Base-by-base conservation (phyloP, 2,888 invertebrate species). In the Cabera pusaria region DNA sequence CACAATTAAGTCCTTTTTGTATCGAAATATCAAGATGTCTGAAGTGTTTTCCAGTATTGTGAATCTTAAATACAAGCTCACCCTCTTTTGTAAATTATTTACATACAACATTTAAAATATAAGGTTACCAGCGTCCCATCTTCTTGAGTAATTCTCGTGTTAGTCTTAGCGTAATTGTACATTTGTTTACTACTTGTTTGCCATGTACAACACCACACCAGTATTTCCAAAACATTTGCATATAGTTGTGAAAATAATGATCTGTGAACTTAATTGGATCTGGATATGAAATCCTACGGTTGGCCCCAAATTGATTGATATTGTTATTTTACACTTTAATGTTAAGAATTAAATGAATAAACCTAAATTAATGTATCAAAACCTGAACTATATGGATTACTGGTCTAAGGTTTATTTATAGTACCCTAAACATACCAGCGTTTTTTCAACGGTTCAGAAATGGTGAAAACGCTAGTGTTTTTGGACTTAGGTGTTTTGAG, bases 121-220 rank as follows among this genome's bases (percentile, higher is more conserved):
- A n/a, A n/a, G 17, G 11, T 22, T 8, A n/a, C 12, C 10, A 4
- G 5, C 5, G 21, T 48, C 29, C 42, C 42, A 50, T 31, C 42
- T 40, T 44, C 35, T 45, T 41, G 44, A 43, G 44, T 52, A 49
- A 44, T 43, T 49, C 77, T 83, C 83, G 85, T 86, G 82, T 85
- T 83, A 85, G 85, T 73, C 49, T 76, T 80, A 82, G 73, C 55
- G 54, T 68, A 64, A 60, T 59, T 58, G 49, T 58, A 50, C 60
- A 61, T 70, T 64, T 59, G 64, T 70, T 72, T 68, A 60, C 74
- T 66, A 66, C 74, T 71, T 61, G 59, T 58, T 43, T 45, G 51
- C 33, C 49, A 44, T 38, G n/a, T 42, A 25, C 28, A 44, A 37
- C 32, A 31, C 20, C 33, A 26, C n/a, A 26, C 5, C 32, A 42